Evolutionary conservation across 92 coral and sea anemone species (phyloP), one percentile per base, ranked within the genome.

Genomic region (Nematostella vectensis): DNA sequence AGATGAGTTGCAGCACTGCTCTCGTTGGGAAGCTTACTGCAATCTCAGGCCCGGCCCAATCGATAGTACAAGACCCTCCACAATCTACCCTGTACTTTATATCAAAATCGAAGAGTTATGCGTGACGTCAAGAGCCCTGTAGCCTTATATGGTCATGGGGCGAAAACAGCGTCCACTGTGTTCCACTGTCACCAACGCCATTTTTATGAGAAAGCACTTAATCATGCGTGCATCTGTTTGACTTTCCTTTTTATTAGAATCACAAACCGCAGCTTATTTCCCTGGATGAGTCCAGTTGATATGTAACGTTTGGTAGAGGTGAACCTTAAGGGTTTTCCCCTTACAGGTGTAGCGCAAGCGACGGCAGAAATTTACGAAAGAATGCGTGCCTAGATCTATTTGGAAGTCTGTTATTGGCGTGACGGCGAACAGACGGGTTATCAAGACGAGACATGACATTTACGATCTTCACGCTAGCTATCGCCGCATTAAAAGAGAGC

Each of bases 41-140:
- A 38, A 58, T 27, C 63, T 40, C 50, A 66, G 72, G 60, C 31
- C 72, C 72, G n/a, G 56, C 55, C 55, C 29, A 17, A n/a, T n/a
- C 61, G 53, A 20, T 65, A 66, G 30, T 66, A 59, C 72, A 55
- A n/a, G n/a, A 31, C 23, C 61, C 26, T 40, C 15, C 25, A 1
- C 44, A 40, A 28, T 18, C 27, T 8, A 44, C 16, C 33, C 31
- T 25, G 17, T 1, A 25, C 42, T 59, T 66, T 64, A 66, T 54
- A 65, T 1, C 28, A 15, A 17, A 42, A 31, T 19, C 36, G 42
- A 22, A 1, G 6, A 17, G 17, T 36, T 4, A 10, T 12, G 9
- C 2, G 11, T 66, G 72, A 66, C 63, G 72, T 66, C 72, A 66
- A 18, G 1, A 13, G 49, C 30, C 39, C 12, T 44, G 21, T 66